phyloP scores from a whole-genome alignment of 2,888 invertebrate species.

The Oscheius myriophilus region DNA sequence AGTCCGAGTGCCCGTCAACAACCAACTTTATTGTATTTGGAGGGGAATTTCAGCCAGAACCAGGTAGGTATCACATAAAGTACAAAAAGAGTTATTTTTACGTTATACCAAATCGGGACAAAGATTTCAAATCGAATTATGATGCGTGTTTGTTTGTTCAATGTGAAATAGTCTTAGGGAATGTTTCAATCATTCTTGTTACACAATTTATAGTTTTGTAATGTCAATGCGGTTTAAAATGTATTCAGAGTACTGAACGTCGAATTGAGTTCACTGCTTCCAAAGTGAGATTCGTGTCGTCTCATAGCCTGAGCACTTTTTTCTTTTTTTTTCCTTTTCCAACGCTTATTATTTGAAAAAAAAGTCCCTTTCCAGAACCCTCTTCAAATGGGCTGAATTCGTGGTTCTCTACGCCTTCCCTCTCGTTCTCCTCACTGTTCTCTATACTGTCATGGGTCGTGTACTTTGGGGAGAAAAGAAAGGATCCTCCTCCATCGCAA shows the following conservation, averaged over 20 bases:
- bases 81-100: neutral
- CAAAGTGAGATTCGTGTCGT: too few relatives aligned
- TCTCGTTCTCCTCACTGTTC: conserved; percentile 52
- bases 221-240: too few relatives aligned
- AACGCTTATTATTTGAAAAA: neutral
- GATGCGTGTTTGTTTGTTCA: too few relatives aligned
- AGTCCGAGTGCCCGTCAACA: neutral
- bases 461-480: conserved; percentile 51
- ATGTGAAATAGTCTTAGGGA: too few relatives aligned
- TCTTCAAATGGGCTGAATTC: conserved; percentile 58
- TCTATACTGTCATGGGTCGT: conserved; percentile 59
- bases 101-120: too few relatives aligned
- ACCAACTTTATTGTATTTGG: conserved; percentile 48
- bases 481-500: conserved; percentile 48
- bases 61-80: conserved; percentile 25
- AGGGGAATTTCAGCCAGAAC: conserved; percentile 41
- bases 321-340: neutral
- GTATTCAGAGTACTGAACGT: neutral
- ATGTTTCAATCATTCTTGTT: too few relatives aligned
- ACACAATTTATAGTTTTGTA: too few relatives aligned
- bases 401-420: conserved; percentile 57
- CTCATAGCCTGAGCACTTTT: too few relatives aligned
- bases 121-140: too few relatives aligned
- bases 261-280: neutral
- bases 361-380: conserved; percentile 34